Percentiles rank a stretch among this genome's conserved stretches.
These are phyloP conservation scores for Euschistus heros DNA, from an alignment of 1,140 invertebrate species.

Conservation along the genomic window DNA sequence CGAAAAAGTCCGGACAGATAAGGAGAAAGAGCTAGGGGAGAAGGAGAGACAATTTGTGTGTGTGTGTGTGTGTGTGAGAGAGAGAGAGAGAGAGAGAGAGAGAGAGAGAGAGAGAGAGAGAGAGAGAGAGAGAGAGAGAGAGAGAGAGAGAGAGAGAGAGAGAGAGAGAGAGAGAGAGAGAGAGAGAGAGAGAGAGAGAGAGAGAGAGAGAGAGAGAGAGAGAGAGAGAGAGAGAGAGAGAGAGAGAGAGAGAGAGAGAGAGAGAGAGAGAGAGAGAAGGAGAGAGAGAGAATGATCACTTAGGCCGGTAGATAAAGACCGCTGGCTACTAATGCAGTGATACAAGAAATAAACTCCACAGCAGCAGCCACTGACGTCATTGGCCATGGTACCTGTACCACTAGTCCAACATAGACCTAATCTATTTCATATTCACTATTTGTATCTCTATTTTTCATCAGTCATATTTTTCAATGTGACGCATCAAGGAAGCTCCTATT, in stretches of 20 bases:
- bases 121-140: background rate
- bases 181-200: constrained; percentile 23
- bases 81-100: constrained; percentile 19
- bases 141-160: constrained; percentile 11
- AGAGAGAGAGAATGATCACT: constrained; percentile 16
- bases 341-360: too few species aligned
- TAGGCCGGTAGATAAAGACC: too few species aligned
- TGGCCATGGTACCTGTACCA: too few species aligned
- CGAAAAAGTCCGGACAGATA: too few species aligned
- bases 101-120: constrained; percentile 16
- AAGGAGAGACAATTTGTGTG: background rate
- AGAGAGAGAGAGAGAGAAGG: constrained; percentile 22
- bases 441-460: too few species aligned
- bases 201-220: constrained; percentile 23
- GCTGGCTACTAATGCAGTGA: too few species aligned
- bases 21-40: too few species aligned
- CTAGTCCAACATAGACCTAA: too few species aligned
- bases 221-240: constrained; percentile 23
- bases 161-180: constrained; percentile 22
- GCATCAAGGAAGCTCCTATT: too few species aligned
- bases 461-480: too few species aligned
- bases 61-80: background rate
- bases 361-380: too few species aligned
- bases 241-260: constrained; percentile 23
- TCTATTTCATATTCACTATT: too few species aligned